Base-by-base conservation (phyloP, 2,888 invertebrate genomes). In the Galerucella nymphaeae region DNA sequence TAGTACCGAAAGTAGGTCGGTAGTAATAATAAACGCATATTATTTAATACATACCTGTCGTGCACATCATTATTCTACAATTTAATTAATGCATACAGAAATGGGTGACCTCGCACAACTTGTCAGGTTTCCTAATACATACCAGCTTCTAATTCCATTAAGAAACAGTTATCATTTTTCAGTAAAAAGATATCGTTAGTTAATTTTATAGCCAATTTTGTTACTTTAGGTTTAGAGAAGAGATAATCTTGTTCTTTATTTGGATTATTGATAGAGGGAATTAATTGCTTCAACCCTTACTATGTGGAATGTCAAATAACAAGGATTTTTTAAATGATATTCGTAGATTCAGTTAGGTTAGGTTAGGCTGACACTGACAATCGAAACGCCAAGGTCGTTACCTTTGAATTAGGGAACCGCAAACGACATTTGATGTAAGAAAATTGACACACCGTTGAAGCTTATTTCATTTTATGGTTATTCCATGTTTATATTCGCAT, bases 81-180 rank as follows among this genome's bases (percentile, higher is more conserved):
- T 68, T 68, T 23, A 68, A 68, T 68, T 68, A 55, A 57, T 57
- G 66, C 13, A 58, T 41, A 57, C 23, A 38, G 68, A 41, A 38
- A 61, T 38, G 41, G 30, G 61, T 61, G 68, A 68, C 68, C 68
- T 68, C 68, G 68, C 61, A 50, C 61, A 68, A 61, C 61, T 68
- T 68, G 53, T 18, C 18, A 18, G 68, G 62, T 68, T 68, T 68
- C 68, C 68, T 68, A 61, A 68, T 61, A 62, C 67, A n/a, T 3
- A n/a, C n/a, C n/a, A n/a, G 48, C 48, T 30, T 48, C 20, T 68
- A 68, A 68, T 68, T 11, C 18, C 14, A 68, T 68, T 68, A 68
- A 30, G 68, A 61, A 61, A 68, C 45, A 2, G 30, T 16, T n/a
- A 23, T 48, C 45, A 11, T 55, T 48, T 48, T 42, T 42, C 41